Evolutionary conservation across 2,113 vertebrate species (phyloP).

Genomic region (Hippopotamus amphibius): DNA sequence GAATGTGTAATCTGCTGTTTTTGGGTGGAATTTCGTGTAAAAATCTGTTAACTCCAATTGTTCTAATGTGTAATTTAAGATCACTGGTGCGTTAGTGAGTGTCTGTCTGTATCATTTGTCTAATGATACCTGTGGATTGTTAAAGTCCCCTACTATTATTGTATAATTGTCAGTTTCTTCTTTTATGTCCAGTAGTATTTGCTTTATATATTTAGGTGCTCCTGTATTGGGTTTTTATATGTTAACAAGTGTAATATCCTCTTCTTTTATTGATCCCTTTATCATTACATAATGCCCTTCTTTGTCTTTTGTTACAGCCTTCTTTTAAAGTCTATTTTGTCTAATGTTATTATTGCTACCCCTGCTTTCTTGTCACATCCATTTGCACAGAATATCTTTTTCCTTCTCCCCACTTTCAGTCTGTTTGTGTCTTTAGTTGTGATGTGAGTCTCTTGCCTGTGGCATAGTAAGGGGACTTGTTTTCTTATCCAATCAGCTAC

Average conservation of each 20-base stretch:
- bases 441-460: background rate
- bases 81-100: background rate
- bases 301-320: background rate
- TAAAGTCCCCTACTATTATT: background rate
- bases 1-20: background rate
- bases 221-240: background rate
- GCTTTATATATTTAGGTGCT: background rate
- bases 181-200: background rate
- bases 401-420: background rate
- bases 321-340: background rate
- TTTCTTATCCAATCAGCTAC: background rate
- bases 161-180: background rate
- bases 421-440: background rate
- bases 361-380: background rate
- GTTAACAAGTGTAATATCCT: background rate
- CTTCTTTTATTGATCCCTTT: background rate
- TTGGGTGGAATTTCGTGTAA: background rate
- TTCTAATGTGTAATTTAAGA: background rate
- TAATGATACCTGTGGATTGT: background rate
- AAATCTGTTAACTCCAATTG: background rate
- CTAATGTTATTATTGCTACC: background rate
- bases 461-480: background rate
- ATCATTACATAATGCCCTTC: background rate
- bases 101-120: background rate
- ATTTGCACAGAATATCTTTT: background rate